These are phyloP conservation scores for Pseudococcus longispinus DNA, from an alignment of 2,888 invertebrate species.

Conservation along the genomic window DNA sequence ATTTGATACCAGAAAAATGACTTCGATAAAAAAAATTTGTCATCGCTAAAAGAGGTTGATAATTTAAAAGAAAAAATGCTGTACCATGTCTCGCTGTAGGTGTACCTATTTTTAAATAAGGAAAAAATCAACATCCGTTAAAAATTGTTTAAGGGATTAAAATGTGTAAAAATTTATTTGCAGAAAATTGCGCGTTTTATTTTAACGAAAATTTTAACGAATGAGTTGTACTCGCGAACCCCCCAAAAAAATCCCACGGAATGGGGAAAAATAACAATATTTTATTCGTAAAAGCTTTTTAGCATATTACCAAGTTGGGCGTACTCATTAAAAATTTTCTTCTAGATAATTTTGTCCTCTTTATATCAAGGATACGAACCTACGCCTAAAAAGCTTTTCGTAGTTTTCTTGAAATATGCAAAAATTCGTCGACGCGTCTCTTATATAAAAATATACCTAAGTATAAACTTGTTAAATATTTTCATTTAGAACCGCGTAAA, in stretches of 20 bases:
- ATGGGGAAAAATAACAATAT: neutral
- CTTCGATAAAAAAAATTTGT: neutral
- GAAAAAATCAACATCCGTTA: neutral
- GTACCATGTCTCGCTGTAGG: neutral
- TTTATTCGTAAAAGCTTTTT: constrained; percentile 34
- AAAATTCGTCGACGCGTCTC: neutral
- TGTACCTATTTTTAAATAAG: neutral
- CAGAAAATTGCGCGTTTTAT: neutral
- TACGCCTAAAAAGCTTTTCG: constrained; percentile 32
- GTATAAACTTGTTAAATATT: neutral
- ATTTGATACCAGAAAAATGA: neutral
- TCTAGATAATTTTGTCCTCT: constrained; percentile 23
- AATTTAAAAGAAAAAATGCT: neutral
- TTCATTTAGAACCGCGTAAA: neutral
- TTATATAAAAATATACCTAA: neutral
- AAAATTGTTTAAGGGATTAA: neutral
- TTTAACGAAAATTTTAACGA: neutral
- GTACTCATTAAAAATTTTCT: constrained; percentile 27
- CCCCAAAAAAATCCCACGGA: neutral
- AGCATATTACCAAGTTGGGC: constrained; percentile 18
- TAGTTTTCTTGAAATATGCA: constrained; percentile 32
- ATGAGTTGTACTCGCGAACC: neutral
- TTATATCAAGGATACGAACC: neutral
- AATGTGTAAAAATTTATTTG: neutral
- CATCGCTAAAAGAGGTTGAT: neutral